Evolutionary conservation across 1,140 invertebrate species (phyloP).

Genomic region (Pomacea maculata): DNA sequence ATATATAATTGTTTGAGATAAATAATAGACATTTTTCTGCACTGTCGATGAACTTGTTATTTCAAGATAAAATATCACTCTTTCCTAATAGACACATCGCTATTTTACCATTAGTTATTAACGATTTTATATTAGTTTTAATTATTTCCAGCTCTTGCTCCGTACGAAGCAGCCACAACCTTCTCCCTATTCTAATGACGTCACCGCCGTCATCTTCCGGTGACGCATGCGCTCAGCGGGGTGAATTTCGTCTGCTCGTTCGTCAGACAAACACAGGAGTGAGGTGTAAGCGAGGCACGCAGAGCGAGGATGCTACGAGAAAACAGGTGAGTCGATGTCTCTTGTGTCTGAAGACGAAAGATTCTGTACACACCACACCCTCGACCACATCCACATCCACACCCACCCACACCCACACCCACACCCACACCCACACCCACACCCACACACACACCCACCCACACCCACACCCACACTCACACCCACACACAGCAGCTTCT

Average conservation of each 20-base stretch:
- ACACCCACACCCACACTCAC: background rate
- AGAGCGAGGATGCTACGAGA: slow-evolving; percentile 17
- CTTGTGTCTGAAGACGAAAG: background rate
- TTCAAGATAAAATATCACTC: no score
- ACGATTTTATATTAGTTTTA: no score
- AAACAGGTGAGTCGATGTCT: slow-evolving; percentile 8
- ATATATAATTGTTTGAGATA: no score
- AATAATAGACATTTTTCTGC: no score
- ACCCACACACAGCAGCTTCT: background rate
- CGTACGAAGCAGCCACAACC: background rate
- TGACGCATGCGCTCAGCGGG: background rate
- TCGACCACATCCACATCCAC: background rate
- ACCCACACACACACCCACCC: background rate
- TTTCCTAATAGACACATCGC: no score
- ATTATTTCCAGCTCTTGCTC: no score
- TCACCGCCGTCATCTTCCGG: background rate
- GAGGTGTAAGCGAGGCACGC: background rate
- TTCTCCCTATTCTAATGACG: slow-evolving; percentile 3
- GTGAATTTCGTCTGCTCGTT: slow-evolving; percentile 1
- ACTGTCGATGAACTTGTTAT: no score
- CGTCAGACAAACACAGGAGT: background rate
- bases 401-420: background rate
- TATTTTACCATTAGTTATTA: no score
- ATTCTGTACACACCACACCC: background rate
- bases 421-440: background rate